phyloP scores from a whole-genome alignment of 2,797 vertebrate species.

The Sphenodon punctatus region DNA sequence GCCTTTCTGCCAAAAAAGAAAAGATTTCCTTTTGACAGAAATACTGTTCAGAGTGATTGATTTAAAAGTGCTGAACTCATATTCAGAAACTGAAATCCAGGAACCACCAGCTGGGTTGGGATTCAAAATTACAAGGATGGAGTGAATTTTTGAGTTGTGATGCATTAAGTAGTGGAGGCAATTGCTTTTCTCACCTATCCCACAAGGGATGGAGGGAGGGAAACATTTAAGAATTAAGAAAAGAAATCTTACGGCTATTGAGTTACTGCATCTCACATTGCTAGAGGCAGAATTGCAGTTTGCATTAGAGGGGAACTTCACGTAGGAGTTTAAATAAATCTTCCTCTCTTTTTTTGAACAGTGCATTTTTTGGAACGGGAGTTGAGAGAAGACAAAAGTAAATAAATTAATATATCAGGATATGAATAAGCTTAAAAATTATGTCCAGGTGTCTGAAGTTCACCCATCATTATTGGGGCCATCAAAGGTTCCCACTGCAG shows the following conservation, averaged over 20 bases:
- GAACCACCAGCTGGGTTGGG: slow-evolving; percentile 57
- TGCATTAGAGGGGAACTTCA: slow-evolving; percentile 50
- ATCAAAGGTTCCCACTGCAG: background rate
- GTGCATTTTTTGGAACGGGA: slow-evolving; percentile 53
- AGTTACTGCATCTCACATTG: slow-evolving; percentile 31
- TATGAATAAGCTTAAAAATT: no score
- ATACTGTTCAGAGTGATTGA: slow-evolving; percentile 63
- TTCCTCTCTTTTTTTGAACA: slow-evolving; percentile 48
- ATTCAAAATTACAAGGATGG: slow-evolving; percentile 62
- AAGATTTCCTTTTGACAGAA: slow-evolving; percentile 63
- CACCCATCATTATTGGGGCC: background rate
- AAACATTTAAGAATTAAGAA: slow-evolving; percentile 64
- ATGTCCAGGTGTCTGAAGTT: background rate
- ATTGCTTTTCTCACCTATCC: slow-evolving; percentile 71
- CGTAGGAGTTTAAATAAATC: slow-evolving; percentile 53
- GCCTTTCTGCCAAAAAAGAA: slow-evolving; percentile 39
- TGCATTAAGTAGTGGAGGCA: slow-evolving; percentile 58
- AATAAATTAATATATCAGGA: no score
- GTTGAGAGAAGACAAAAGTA: slow-evolving; percentile 49
- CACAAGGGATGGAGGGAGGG: slow-evolving; percentile 50
- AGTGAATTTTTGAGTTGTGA: slow-evolving; percentile 55
- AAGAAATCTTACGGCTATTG: slow-evolving; percentile 39
- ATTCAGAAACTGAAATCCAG: slow-evolving; percentile 67
- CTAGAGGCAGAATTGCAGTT: slow-evolving; percentile 47
- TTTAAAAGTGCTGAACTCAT: slow-evolving; percentile 68